Evolutionary conservation across 2,888 invertebrate species (phyloP), one percentile per base, ranked within the genome.

Genomic region (Thyatira batis): DNA sequence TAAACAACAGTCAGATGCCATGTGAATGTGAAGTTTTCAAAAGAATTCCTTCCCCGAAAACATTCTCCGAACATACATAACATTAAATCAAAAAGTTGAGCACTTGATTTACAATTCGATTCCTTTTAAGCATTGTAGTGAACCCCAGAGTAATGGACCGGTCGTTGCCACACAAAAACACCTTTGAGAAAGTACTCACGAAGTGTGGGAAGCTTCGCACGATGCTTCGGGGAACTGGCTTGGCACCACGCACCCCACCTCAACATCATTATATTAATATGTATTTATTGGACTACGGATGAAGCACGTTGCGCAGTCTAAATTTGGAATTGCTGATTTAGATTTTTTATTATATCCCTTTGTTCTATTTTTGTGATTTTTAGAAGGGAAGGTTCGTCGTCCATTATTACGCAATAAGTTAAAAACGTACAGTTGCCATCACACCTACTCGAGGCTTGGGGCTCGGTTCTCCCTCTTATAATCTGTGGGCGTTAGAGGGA

Each of bases 151-250:
- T 51, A 59, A 50, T 52, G 65, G 65, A 69, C 69, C 74, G 73
- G 64, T 65, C 63, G 75, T 68, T 67, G 68, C 59, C 58, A 65
- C 66, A 63, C 72, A 80, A 82, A 77, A 80, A 78, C 71, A 60
- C 56, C 60, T 65, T 65, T 74, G 73, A 69, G 74, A 76, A 73
- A 73, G 71, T 69, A 67, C 60, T 58, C 63, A 59, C 60, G 67
- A 69, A 74, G 72, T 75, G 82, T 88, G 89, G 79, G 89, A 87
- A 85, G 61, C 66, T 85, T 87, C 87, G 67, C 88, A 87, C 85
- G 83, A 63, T 51, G 60, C 61, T 67, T 65, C 65, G 54, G 54
- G 51, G 58, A 67, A 67, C 65, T 55, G 50, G 53, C 60, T 64
- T 52, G 53, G 57, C 57, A 62, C 65, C 60, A 61, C 57, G 66